Evolutionary conservation across 2,113 vertebrate species (phyloP), one percentile per base, ranked within the genome.

Genomic region (Podiceps cristatus): DNA sequence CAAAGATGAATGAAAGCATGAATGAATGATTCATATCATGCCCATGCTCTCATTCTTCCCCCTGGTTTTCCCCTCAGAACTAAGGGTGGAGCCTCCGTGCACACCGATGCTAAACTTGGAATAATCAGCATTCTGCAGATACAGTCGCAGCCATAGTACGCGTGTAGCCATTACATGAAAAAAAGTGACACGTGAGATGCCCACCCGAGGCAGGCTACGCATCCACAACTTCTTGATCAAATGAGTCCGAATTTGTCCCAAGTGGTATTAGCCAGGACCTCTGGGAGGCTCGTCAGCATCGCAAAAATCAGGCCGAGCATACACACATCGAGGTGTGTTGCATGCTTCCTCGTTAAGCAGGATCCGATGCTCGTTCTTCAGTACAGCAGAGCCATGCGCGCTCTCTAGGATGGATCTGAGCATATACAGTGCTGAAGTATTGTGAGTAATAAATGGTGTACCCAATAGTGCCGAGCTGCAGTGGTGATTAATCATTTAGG

Each of bases 401-500:
- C 80, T 60, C 28, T 29, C 59, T 1, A 3, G 66, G 86, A 33
- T 24, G 52, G 64, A 25, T 73, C 76, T 52, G 62, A 63, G 13
- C 14, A 0, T n/a, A 23, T 28, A 45, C 23, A 18, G 86, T 31
- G 64, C 91, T 67, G n/a, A 95, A 68, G 60, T 71, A 50, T 27
- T 40, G 45, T 42, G 84, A 75, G 92, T 59, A 82, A 82, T 64
- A 95, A 79, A 52, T 20, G 52, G 79, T 60, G 78, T 25, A 29
- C 71, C 90, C 60, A 80, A 13, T 15, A 74, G 75, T 91, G 80
- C 88, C 67, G 71, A 50, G 84, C 84, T 95, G 93, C 93, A 93
- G 88, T 24, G 47, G 88, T 76, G 88, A 95, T 95, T 94, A 96
- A 95, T 96, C 90, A 93, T 82, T 88, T 92, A 82, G 93, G 94